A percentile compares a stretch with the other conserved stretches of the same genome.
Conservation (phyloP, 2,113 vertebrate genomes). For the Elaphurus davidianus region DNA sequence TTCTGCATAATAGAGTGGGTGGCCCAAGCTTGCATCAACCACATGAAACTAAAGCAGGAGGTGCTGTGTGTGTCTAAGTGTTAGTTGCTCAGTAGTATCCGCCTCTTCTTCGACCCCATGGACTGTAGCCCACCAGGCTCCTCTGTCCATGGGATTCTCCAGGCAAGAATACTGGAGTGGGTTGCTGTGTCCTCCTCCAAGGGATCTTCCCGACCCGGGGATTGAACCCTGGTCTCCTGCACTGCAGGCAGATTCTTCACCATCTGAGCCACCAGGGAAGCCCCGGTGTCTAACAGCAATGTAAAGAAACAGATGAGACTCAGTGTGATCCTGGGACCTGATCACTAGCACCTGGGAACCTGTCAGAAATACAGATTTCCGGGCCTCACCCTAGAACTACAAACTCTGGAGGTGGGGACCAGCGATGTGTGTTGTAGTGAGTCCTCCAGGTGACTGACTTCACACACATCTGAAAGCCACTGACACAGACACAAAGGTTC, state of each 20-base stretch:
- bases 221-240: not conserved
- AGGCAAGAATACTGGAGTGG: not conserved
- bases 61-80: not conserved
- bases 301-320: not conserved
- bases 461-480: not conserved
- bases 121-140: not conserved
- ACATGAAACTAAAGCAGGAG: not conserved
- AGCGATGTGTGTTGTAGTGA: not conserved
- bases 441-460: not conserved
- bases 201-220: not conserved
- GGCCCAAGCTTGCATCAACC: not conserved
- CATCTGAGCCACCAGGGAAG: not conserved
- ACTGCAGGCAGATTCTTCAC: not conserved
- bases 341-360: not conserved
- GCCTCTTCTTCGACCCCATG: not conserved
- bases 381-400: not conserved
- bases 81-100: not conserved
- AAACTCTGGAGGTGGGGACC: not conserved
- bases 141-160: not conserved
- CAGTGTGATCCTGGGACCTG: not conserved
- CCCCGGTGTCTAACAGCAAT: fast-evolving
- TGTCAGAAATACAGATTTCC: not conserved
- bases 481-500: not conserved
- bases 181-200: not conserved
- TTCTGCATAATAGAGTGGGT: not conserved